Evolutionary conservation across 2,113 vertebrate species (phyloP).

Genomic region (Anoura caudifer): DNA sequence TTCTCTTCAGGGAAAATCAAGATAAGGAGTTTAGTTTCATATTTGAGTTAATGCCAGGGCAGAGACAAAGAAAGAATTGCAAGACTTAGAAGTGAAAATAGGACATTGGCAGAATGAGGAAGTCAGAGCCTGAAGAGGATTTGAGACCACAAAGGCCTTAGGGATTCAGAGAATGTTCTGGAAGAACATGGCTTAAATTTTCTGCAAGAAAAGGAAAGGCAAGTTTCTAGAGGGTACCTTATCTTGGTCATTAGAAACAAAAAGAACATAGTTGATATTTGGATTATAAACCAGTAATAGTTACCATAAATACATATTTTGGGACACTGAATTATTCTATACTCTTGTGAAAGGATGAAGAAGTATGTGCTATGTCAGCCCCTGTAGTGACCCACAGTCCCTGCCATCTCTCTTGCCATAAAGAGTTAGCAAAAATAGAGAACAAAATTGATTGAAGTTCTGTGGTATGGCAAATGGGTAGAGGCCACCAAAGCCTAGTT

Average conservation of each 20-base stretch:
- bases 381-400: neutral
- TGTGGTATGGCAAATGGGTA: neutral
- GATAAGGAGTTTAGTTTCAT: neutral
- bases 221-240: neutral
- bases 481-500: neutral
- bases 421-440: neutral
- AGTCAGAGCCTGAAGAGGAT: neutral
- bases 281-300: neutral
- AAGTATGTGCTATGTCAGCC: neutral
- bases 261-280: neutral
- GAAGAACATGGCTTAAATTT: neutral
- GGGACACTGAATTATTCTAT: neutral
- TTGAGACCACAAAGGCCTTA: neutral
- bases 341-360: neutral
- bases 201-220: neutral
- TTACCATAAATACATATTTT: neutral
- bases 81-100: neutral
- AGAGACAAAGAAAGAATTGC: neutral
- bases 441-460: neutral
- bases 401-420: neutral
- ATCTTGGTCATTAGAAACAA: neutral
- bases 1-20: neutral
- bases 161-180: neutral
- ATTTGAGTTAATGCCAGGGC: neutral
- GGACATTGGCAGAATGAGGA: neutral